Base-by-base conservation (phyloP, 2,797 vertebrate species). In the Carduelis carduelis region DNA sequence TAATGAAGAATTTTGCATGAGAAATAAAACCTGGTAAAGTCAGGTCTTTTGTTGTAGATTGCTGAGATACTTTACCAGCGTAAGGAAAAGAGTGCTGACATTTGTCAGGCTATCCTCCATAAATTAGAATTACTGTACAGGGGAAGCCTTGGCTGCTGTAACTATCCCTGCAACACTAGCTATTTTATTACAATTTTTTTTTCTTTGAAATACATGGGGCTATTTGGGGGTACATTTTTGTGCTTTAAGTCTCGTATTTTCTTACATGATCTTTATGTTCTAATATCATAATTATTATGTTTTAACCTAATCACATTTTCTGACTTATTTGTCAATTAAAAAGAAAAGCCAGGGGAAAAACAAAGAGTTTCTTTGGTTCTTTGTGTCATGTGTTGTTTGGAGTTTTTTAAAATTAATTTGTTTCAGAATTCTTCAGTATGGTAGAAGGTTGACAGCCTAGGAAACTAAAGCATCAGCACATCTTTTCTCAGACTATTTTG, bases 81-180 rank as follows among this genome's bases (percentile, higher is more conserved):
- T 83, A 83, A 80, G 87, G 66, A 78, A 56, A 44, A 49, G 47
- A 75, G 15, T 85, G 75, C 85, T 0, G 53, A 90, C 89, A 41
- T 90, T 92, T 96, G 81, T 93, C 94, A 95, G 84, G n/a, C 79
- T 95, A 78, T 87, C 89, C 76, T 85, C 75, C 81, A 44, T 89
- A 87, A 87, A 72, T 94, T 83, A 94, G 76, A 88, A 49, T 72
- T 87, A 49, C 57, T 65, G 26, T 86, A 27, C 39, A 47, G n/a
- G 17, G 47, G 21, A 81, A 89, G 37, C 47, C 43, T 78, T 79
- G 56, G 34, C 83, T 95, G 39, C 39, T 1, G 0, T 83, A 78
- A 74, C 59, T 55, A 30, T 80, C 39, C 32, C 56, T 81, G 43
- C 53, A 68, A 55, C 4, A 5, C 85, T 69, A 78, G 5, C 24